A percentile compares a stretch with the other conserved stretches of the same genome.
Conservation (phyloP, 2,888 invertebrate genomes). For the Hyposoter didymator region DNA sequence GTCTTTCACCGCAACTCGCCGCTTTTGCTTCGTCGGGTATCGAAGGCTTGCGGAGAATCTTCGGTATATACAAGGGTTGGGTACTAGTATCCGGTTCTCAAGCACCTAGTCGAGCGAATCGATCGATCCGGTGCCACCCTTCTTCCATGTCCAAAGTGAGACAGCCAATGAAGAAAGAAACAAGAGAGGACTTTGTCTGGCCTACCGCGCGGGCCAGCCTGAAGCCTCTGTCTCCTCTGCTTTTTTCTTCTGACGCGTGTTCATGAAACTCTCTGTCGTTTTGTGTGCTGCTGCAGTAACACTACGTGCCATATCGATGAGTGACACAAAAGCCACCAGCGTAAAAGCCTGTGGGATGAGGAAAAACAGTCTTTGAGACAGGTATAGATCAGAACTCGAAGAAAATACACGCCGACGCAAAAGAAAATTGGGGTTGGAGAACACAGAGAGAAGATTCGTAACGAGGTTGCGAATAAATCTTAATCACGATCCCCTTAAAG, state of each 20-base stretch:
- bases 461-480: constrained; percentile 54
- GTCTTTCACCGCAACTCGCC: constrained; percentile 7
- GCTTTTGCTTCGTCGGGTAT: constrained; percentile 45
- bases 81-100: constrained; percentile 64
- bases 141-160: constrained; percentile 50
- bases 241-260: constrained; percentile 31
- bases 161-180: constrained; percentile 55
- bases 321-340: constrained; percentile 18
- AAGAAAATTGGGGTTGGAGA: constrained; percentile 7
- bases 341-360: constrained; percentile 42
- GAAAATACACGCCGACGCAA: neutral
- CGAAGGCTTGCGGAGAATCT: constrained; percentile 50
- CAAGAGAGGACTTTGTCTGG: constrained; percentile 51
- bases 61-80: constrained; percentile 49
- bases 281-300: neutral
- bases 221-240: constrained; percentile 8
- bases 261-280: constrained; percentile 43
- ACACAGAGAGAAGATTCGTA: constrained; percentile 5
- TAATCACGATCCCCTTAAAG: constrained; percentile 50
- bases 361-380: constrained; percentile 29
- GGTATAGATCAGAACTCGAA: neutral
- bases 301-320: constrained; percentile 15
- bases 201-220: constrained; percentile 28
- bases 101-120: constrained; percentile 68
- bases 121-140: constrained; percentile 62